These are phyloP conservation scores for Megalops atlanticus DNA, from an alignment of 2,113 vertebrate genomes.

Conservation along the genomic window DNA sequence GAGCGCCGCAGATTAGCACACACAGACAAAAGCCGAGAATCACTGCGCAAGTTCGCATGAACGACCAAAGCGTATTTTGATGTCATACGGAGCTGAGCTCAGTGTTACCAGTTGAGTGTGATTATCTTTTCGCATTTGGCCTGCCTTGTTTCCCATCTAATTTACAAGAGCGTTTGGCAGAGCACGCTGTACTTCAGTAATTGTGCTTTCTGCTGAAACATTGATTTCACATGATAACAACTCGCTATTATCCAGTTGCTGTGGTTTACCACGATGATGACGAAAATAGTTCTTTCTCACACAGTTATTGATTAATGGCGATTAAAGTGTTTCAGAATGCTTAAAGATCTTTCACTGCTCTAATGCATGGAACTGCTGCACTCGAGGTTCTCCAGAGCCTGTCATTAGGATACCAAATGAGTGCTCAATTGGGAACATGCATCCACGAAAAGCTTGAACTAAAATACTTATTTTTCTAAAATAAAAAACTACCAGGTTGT, in stretches of 20 bases:
- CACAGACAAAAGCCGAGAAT: background rate
- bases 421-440: no score
- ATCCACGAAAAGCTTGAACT: no score
- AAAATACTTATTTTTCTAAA: no score
- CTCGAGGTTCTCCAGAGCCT: no score
- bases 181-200: background rate
- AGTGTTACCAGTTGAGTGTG: background rate
- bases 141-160: background rate
- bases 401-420: no score
- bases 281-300: no score
- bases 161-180: background rate
- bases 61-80: background rate
- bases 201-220: background rate
- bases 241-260: background rate
- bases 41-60: background rate
- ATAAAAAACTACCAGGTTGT: no score
- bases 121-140: background rate
- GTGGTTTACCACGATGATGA: background rate
- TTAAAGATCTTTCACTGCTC: no score
- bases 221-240: background rate
- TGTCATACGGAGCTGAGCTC: no score
- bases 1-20: background rate
- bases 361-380: no score
- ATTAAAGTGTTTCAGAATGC: no score
- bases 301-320: background rate